Conservation (phyloP, 2,113 vertebrate genomes). For the Apistogramma diplotaenia region DNA sequence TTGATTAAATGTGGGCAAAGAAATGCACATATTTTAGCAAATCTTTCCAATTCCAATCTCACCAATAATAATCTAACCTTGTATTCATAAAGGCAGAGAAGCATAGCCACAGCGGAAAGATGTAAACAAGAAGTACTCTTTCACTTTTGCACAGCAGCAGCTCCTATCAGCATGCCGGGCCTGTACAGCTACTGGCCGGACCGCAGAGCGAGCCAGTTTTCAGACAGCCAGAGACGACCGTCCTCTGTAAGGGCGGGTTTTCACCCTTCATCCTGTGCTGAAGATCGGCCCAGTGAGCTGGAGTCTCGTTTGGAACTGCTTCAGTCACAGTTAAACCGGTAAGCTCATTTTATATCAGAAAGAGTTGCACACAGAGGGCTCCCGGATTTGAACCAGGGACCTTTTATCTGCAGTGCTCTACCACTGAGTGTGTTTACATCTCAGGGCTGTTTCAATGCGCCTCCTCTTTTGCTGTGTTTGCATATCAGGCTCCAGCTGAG, state of each 20-base stretch:
- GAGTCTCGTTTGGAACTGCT: constrained; percentile 89
- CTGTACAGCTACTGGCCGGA: constrained; percentile 88
- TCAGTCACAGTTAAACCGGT: constrained; percentile 92
- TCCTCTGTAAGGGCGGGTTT: constrained; percentile 70
- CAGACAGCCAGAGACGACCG: constrained; percentile 73
- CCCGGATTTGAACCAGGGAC: constrained; percentile 88
- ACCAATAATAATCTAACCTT: too few relatives aligned
- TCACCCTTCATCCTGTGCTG: constrained; percentile 51
- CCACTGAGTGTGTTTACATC: constrained; percentile 79
- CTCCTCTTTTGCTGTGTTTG: neutral
- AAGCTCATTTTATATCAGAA: neutral
- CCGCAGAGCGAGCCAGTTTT: constrained; percentile 58
- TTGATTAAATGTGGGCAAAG: neutral
- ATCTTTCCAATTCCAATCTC: too few relatives aligned
- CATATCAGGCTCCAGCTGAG: neutral
- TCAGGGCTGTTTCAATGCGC: neutral
- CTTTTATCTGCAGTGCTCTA: constrained; percentile 95
- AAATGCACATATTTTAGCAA: neutral
- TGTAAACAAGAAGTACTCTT: rapidly evolving
- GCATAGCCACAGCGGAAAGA: too few relatives aligned
- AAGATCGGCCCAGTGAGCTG: constrained; percentile 79
- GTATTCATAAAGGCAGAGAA: too few relatives aligned
- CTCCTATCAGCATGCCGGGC: constrained; percentile 77
- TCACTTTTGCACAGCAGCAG: constrained; percentile 48
- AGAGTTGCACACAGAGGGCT: constrained; percentile 74